Conservation (phyloP, 2,113 vertebrate genomes). For the Illadopsis cleaveri region DNA sequence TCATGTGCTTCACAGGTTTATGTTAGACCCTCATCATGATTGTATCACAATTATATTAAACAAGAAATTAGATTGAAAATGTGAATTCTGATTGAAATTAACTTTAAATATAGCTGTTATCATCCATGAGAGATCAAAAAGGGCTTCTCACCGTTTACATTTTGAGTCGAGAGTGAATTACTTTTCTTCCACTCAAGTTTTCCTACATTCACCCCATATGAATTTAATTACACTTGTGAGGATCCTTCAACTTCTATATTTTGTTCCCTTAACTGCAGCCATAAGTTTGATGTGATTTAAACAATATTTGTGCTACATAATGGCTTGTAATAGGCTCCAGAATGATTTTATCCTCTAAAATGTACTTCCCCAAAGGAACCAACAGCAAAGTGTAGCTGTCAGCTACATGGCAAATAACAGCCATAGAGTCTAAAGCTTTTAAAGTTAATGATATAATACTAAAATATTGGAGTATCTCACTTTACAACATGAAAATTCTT, state of each 20-base stretch:
- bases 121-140: neutral
- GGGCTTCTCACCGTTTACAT: neutral
- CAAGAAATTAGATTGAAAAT: neutral
- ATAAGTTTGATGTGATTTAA: neutral
- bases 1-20: neutral
- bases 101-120: neutral
- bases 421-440: neutral
- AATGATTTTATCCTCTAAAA: neutral
- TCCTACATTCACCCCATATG: neutral
- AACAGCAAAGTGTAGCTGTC: neutral
- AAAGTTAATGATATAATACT: neutral
- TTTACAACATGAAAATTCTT: neutral
- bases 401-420: neutral
- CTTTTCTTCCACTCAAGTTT: neutral
- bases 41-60: neutral
- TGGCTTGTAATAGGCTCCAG: neutral
- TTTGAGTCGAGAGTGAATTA: neutral
- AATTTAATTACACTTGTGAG: neutral
- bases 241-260: neutral
- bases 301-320: neutral
- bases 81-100: neutral
- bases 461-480: neutral
- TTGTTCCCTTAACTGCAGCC: neutral
- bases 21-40: neutral
- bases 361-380: neutral